Evolutionary conservation across 2,888 invertebrate genomes (phyloP).

Genomic region (Falcaria lacertinaria): DNA sequence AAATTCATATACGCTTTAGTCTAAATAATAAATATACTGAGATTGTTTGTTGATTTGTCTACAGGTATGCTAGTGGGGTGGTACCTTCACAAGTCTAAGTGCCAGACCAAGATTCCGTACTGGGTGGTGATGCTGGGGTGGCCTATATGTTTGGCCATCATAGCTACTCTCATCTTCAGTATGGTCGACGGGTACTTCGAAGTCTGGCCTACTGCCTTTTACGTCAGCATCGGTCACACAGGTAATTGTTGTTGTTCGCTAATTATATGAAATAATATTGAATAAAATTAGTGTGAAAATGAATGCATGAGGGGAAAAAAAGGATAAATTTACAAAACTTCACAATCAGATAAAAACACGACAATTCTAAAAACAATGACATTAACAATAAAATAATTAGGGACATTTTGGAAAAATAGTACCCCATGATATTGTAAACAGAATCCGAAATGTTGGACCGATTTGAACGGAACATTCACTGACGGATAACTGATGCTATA

Average conservation of each 20-base stretch:
- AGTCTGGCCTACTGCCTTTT: slow-evolving; percentile 84
- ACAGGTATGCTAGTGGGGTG: slow-evolving; percentile 86
- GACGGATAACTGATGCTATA: too few relatives aligned
- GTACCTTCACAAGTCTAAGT: slow-evolving; percentile 83
- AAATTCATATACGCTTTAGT: background rate
- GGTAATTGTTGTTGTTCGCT: slow-evolving; percentile 47
- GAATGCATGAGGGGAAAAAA: too few relatives aligned
- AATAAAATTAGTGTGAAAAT: too few relatives aligned
- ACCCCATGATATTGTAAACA: too few relatives aligned
- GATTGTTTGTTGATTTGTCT: slow-evolving; percentile 6
- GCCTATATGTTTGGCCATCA: slow-evolving; percentile 79
- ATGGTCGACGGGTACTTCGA: slow-evolving; percentile 83
- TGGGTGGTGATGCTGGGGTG: slow-evolving; percentile 80
- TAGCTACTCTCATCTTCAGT: slow-evolving; percentile 83
- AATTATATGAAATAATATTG: too few relatives aligned
- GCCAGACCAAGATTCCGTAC: slow-evolving; percentile 80
- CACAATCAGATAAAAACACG: too few relatives aligned
- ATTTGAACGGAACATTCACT: too few relatives aligned
- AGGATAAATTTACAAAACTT: too few relatives aligned
- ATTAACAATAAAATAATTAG: too few relatives aligned
- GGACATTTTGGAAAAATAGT: too few relatives aligned
- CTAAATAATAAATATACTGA: background rate
- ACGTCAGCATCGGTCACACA: slow-evolving; percentile 86
- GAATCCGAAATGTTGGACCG: too few relatives aligned
- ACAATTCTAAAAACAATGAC: too few relatives aligned